phyloP scores from a whole-genome alignment of 2,888 invertebrate species.

The Tinea semifulvella region DNA sequence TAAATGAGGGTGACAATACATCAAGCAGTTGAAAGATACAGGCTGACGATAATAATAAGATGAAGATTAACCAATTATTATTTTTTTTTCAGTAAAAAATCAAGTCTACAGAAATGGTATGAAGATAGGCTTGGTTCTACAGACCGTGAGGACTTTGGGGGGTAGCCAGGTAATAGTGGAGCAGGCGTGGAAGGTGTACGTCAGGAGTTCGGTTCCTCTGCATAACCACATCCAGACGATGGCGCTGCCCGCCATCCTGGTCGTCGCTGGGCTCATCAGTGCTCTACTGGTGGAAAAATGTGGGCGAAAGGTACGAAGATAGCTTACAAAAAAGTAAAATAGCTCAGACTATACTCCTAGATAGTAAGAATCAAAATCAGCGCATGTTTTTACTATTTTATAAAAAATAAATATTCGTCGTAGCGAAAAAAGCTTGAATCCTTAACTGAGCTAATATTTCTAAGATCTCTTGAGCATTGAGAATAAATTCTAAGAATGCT shows the following conservation, averaged over 20 bases:
- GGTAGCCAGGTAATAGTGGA: background rate
- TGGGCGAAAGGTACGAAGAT: constrained; percentile 9
- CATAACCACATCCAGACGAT: constrained; percentile 2
- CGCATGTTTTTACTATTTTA: too few relatives aligned
- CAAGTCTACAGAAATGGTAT: constrained; percentile 6
- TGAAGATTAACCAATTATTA: background rate
- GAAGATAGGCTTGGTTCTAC: constrained; percentile 6
- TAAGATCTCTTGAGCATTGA: too few relatives aligned
- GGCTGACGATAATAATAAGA: background rate
- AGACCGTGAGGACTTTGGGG: background rate
- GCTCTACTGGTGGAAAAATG: constrained; percentile 1
- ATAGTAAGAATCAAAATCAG: too few relatives aligned
- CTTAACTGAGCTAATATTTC: too few relatives aligned
- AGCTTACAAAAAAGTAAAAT: too few relatives aligned
- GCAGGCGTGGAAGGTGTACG: background rate
- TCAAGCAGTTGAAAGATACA: too few relatives aligned
- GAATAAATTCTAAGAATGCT: background rate
- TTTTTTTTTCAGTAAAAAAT: constrained; percentile 9
- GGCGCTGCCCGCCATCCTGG: background rate
- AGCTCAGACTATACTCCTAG: too few relatives aligned
- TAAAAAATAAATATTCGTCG: too few relatives aligned
- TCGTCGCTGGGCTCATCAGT: background rate
- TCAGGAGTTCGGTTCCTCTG: background rate
- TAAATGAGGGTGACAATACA: too few relatives aligned
- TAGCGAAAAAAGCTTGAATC: too few relatives aligned